These are phyloP conservation scores for Hirudo medicinalis DNA, from an alignment of 1,140 invertebrate genomes.

Conservation along the genomic window DNA sequence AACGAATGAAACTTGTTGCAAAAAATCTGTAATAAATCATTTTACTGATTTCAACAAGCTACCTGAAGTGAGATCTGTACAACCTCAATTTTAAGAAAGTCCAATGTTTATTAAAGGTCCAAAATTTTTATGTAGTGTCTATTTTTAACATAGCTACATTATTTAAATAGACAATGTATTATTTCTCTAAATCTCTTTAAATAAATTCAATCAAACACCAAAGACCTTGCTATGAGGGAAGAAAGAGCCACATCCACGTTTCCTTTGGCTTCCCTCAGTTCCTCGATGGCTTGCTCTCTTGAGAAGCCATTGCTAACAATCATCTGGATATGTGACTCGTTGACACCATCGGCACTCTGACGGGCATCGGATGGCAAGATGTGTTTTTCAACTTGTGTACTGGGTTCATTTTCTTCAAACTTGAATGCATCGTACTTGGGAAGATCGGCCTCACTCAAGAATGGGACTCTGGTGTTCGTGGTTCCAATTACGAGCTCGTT, in stretches of 20 bases:
- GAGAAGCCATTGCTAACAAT: slow-evolving; percentile 29
- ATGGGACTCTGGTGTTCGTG: slow-evolving; percentile 76
- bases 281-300: slow-evolving; percentile 32
- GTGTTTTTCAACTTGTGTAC: neutral
- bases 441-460: slow-evolving; percentile 72
- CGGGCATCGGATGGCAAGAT: neutral
- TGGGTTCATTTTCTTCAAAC: slow-evolving; percentile 9
- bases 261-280: slow-evolving; percentile 31
- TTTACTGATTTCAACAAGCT: neutral
- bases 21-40: no score
- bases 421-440: slow-evolving; percentile 42
- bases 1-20: neutral
- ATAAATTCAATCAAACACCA: slow-evolving; percentile 17
- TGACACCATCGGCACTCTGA: neutral
- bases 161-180: neutral
- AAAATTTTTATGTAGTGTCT: no score
- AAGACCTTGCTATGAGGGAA: slow-evolving; percentile 34
- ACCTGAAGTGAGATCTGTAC: no score
- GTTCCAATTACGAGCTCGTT: slow-evolving; percentile 84
- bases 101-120: no score
- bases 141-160: no score
- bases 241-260: slow-evolving; percentile 33
- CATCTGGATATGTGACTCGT: slow-evolving; percentile 25
- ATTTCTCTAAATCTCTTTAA: no score
- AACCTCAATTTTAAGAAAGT: neutral